Evolutionary conservation across 2,113 vertebrate species (phyloP).

Genomic region (Nycticebus coucang): DNA sequence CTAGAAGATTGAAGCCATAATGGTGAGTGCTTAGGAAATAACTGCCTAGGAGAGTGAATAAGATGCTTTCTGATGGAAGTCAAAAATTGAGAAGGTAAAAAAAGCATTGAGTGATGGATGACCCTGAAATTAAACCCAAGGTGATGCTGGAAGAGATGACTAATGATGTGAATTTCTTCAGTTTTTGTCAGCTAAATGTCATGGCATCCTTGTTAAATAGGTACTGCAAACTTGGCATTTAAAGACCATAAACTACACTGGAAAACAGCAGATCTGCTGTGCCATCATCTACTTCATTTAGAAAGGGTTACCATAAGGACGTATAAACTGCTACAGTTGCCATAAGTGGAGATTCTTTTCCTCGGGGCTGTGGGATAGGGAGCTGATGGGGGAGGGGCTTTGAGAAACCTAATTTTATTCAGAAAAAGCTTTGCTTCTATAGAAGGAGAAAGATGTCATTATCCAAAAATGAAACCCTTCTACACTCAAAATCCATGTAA

Average conservation of each 20-base stretch:
- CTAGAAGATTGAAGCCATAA: neutral
- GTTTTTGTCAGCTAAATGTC: constrained; percentile 43
- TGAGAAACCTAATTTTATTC: neutral
- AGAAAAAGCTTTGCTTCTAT: neutral
- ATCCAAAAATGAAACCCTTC: neutral
- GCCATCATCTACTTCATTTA: too few relatives aligned
- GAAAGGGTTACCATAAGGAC: neutral
- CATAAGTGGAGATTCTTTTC: neutral
- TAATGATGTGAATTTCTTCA: neutral
- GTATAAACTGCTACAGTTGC: neutral
- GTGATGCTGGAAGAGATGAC: constrained; percentile 1
- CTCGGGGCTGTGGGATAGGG: too few relatives aligned
- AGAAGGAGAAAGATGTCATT: neutral
- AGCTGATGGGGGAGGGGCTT: neutral
- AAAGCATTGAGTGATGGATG: neutral
- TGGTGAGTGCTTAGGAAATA: neutral
- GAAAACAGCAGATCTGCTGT: neutral
- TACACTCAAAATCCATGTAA: neutral
- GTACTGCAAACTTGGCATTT: neutral
- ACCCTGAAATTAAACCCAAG: constrained; percentile 38
- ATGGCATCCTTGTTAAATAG: neutral
- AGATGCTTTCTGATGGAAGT: neutral
- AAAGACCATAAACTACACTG: neutral
- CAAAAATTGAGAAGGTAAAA: constrained; percentile 10
- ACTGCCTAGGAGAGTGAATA: neutral